A percentile compares a stretch with the other conserved stretches of the same genome.
Evolutionary conservation across 2,888 invertebrate genomes (phyloP).

Genomic region (Eilema griseolum): DNA sequence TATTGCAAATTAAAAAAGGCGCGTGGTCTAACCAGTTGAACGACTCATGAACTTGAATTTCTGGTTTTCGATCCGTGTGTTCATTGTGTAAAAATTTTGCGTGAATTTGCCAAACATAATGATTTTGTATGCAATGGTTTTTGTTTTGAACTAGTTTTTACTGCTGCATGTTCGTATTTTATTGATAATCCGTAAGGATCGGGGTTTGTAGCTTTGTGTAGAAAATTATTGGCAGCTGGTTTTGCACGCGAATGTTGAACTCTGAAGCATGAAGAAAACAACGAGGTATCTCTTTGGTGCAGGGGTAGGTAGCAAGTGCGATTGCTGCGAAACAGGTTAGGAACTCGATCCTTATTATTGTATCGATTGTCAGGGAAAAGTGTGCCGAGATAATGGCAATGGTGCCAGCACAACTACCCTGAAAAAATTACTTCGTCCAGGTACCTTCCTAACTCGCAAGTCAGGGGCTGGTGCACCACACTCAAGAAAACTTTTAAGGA

Average conservation of each 20-base stretch:
- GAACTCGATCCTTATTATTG: background rate
- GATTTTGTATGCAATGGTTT: slow-evolving; percentile 69
- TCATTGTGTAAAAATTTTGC: slow-evolving; percentile 67
- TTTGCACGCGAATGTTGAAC: slow-evolving; percentile 14
- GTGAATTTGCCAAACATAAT: slow-evolving; percentile 77
- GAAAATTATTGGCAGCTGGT: slow-evolving; percentile 12
- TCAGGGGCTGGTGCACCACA: background rate
- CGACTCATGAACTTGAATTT: slow-evolving; percentile 70
- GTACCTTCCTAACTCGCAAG: background rate
- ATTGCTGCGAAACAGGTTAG: background rate
- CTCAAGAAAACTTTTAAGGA: background rate
- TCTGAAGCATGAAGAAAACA: background rate
- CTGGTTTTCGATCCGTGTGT: slow-evolving; percentile 67
- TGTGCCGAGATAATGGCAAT: background rate
- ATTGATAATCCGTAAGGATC: slow-evolving; percentile 47
- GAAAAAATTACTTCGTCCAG: background rate
- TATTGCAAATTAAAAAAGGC: slow-evolving; percentile 78
- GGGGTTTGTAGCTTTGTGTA: slow-evolving; percentile 2
- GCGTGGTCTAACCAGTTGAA: slow-evolving; percentile 76
- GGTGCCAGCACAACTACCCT: background rate
- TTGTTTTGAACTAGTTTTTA: slow-evolving; percentile 69
- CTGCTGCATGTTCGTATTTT: slow-evolving; percentile 61
- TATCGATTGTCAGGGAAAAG: background rate
- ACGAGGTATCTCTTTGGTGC: background rate
- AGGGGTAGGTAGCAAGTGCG: background rate